A percentile compares a stretch with the other conserved stretches of the same genome.
Evolutionary conservation across 2,113 vertebrate genomes (phyloP).

Genomic region (Romanogobio albipinnatus): DNA sequence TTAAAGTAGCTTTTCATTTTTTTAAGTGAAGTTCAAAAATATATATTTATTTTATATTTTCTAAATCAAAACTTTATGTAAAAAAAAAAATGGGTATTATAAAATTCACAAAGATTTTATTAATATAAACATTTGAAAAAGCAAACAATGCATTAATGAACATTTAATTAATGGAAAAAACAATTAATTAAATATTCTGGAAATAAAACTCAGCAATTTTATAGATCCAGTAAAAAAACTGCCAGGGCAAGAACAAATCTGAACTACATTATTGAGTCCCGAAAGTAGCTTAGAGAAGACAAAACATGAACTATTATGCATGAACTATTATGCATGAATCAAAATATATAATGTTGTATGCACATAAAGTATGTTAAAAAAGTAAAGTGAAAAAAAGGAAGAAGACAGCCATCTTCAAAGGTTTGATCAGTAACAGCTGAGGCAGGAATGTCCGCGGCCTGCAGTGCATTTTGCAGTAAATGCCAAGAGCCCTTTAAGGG

Average conservation of each 20-base stretch:
- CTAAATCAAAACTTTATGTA: no score
- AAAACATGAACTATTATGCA: background rate
- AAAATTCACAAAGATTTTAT: no score
- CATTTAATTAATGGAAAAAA: no score
- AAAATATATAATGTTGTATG: slow-evolving; percentile 15
- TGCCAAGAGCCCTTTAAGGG: slow-evolving; percentile 42
- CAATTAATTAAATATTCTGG: no score
- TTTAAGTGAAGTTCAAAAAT: no score
- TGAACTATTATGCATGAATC: slow-evolving; percentile 15
- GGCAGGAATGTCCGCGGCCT: slow-evolving; percentile 37
- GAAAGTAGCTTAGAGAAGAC: background rate
- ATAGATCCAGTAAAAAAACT: background rate
- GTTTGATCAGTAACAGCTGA: slow-evolving; percentile 55
- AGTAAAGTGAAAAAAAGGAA: background rate
- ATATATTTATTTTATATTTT: no score
- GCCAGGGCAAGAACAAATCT: background rate
- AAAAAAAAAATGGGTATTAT: no score
- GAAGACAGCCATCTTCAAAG: slow-evolving; percentile 38
- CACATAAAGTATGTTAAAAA: background rate
- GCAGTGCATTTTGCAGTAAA: slow-evolving; percentile 40
- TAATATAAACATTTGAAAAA: no score
- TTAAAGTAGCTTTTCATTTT: no score
- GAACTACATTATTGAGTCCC: background rate
- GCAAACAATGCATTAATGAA: no score
- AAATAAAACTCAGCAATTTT: no score